phyloP scores from a whole-genome alignment of 2,797 vertebrate genomes.

The Octomys mimax region DNA sequence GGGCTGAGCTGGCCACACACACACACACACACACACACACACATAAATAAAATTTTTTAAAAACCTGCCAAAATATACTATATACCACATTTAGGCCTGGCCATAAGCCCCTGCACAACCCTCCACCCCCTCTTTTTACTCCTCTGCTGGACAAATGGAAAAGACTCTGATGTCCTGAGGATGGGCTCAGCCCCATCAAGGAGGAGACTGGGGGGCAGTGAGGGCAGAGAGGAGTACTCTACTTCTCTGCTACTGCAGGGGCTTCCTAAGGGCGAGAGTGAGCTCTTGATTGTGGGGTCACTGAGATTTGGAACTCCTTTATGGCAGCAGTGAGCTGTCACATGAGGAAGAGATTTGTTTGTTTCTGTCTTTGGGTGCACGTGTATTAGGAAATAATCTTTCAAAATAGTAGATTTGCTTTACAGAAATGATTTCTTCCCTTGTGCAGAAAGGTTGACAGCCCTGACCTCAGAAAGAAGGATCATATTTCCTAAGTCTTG shows the following conservation, averaged over 20 bases:
- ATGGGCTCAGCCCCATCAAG: background rate
- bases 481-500: background rate
- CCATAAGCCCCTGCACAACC: background rate
- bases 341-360: background rate
- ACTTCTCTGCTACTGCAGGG: background rate
- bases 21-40: too few relatives aligned
- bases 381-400: background rate
- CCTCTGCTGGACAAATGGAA: background rate
- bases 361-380: background rate
- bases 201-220: background rate
- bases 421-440: background rate
- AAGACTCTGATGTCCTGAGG: background rate
- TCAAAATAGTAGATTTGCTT: background rate
- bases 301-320: background rate
- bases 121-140: background rate
- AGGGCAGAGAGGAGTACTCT: background rate
- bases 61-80: background rate
- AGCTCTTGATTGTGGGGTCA: background rate
- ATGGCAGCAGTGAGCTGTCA: background rate
- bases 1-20: too few relatives aligned
- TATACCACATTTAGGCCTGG: background rate
- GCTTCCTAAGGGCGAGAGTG: background rate
- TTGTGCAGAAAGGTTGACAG: background rate
- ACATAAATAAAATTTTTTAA: too few relatives aligned
- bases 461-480: background rate